Base-by-base conservation (phyloP, 2,113 vertebrate genomes). In the Platysteira castanea region DNA sequence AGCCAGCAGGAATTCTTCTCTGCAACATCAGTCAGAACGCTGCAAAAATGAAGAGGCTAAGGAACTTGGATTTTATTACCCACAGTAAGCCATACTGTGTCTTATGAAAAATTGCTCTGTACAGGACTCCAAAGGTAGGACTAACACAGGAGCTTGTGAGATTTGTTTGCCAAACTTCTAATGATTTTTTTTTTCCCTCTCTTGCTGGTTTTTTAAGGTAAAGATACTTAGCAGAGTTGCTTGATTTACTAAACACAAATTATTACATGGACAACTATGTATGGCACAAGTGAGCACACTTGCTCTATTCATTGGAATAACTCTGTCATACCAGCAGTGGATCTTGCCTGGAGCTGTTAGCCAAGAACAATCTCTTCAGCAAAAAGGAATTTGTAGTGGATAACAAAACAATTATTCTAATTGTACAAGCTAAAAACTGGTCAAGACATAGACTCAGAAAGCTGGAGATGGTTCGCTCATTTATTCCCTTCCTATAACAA, bases 211-310 rank as follows among this genome's bases (percentile, higher is more conserved):
- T 83, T 75, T 89, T 37, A 82, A 46, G 44, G 31, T 20, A 68
- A 75, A 42, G 21, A 35, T 27, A 65, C 23, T 83, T 44, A 76
- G 8, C 35, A 83, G 49, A 31, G 13, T 7, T 3, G 7, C 3
- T 90, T 76, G 49, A 50, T 76, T 77, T 84, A 59, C 44, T 24
- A 23, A 73, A 18, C 10, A 56, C 13, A 71, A 42, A 59, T 75
- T 70, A 75, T n/a, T 44, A 31, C 16, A 27, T 0, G 0, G 24
- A 30, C 14, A 50, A 13, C 14, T 53, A 54, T 3, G 6, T 41
- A 49, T 33, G 26, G 28, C 71, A 70, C 16, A 80, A 61, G 31
- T 44, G 18, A 79, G 42, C 24, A 41, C 33, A 22, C 15, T 78
- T 6, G 1, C 27, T 71, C 59, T 68, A 7, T 82, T 83, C 14